Evolutionary conservation across 2,113 vertebrate genomes (phyloP), one percentile per base, ranked within the genome.

Genomic region (Poecilia latipinna): DNA sequence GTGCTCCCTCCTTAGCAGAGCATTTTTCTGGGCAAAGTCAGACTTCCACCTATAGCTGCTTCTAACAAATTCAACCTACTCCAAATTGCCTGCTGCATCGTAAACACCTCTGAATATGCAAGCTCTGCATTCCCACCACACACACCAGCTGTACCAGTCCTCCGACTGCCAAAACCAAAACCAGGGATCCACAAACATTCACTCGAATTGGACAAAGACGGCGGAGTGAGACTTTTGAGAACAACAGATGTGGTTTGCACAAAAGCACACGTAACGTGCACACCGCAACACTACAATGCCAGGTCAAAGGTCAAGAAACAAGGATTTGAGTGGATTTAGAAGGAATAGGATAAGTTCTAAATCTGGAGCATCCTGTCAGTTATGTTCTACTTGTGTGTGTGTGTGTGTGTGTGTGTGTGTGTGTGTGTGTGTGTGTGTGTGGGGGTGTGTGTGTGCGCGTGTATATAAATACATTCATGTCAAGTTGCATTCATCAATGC

Each of bases 251-350:
- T 63, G 65, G 62, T 35, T 68, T 26, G 12, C 12, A 29, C 19
- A 60, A 65, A 57, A 48, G 51, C 1, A 64, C 31, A 78, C 62
- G 67, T 10, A 24, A 57, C 68, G 70, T 15, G 64, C n/a, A 48
- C 15, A 31, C 12, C 7, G 10, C 7, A 35, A 51, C 61, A 22
- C 54, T 15, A 8, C 71, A 57, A 13, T 67, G 44, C 37, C 32
- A 60, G 92, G 94, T 93, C 92, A 91, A 76, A 84, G 82, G 70
- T 69, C 32, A 76, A 70, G 63, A 61, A 79, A 88, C 83, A 80
- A 80, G 89, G 90, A 93, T 93, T 93, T 83, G 22, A 86, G 67
- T 86, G 19, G 44, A 48, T 48, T 48, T 48, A 48, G 17, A 48
- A 48, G 44, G 44, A 48, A 17, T 48, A 86, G 22, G 73, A 79